Percentiles rank a stretch among this genome's conserved stretches.
phyloP scores from a whole-genome alignment of 2,113 vertebrate genomes.

The Dinomys branickii region DNA sequence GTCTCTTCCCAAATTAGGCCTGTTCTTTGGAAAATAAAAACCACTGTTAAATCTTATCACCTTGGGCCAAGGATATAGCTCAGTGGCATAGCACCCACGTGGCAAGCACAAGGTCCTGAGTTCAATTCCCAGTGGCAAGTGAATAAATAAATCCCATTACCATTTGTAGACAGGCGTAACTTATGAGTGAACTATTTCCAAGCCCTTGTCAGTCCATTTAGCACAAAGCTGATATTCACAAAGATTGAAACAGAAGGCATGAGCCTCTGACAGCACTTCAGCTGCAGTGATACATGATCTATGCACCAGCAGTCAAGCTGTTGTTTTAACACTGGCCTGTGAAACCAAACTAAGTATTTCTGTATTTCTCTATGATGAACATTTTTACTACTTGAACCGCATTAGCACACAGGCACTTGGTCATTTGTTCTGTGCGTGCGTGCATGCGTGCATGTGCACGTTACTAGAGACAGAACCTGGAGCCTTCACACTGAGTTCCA shows the following conservation, averaged over 20 bases:
- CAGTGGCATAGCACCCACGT: too few relatives aligned
- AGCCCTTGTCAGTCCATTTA: neutral
- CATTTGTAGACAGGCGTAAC: neutral
- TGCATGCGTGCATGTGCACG: neutral
- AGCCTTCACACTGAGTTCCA: neutral
- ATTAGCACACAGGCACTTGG: neutral
- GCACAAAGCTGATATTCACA: constrained; percentile 30
- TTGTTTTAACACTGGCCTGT: neutral
- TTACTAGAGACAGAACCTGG: neutral
- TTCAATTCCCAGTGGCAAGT: too few relatives aligned
- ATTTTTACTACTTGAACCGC: neutral
- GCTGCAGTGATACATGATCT: neutral
- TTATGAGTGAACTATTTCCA: neutral
- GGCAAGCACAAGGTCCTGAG: too few relatives aligned
- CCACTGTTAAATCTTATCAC: neutral
- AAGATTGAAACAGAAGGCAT: neutral
- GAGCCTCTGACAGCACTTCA: neutral
- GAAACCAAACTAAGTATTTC: neutral
- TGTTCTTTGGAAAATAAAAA: neutral
- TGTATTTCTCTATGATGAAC: neutral
- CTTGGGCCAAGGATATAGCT: too few relatives aligned
- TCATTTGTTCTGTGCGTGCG: too few relatives aligned
- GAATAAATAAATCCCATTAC: neutral
- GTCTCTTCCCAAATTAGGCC: neutral
- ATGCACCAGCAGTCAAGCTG: neutral